These are phyloP conservation scores for Erythrocercus mccallii DNA, from an alignment of 2,113 vertebrate genomes.

Conservation along the genomic window DNA sequence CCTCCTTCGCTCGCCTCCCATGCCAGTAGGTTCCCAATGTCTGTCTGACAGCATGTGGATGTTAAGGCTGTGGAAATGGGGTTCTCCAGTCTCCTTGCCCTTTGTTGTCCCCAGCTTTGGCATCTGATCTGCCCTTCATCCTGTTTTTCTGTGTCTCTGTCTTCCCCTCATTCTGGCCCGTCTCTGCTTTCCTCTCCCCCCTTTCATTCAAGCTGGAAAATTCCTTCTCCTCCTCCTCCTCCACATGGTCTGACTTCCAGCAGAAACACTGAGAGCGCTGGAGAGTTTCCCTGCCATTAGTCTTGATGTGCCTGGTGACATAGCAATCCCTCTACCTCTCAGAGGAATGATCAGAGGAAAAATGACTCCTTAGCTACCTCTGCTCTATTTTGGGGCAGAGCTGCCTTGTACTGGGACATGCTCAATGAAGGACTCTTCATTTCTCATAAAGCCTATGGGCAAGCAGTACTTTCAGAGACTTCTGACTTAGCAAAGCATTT, in stretches of 20 bases:
- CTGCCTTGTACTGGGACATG: not conserved
- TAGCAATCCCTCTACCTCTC: not conserved
- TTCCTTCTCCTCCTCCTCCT: conserved; percentile 51
- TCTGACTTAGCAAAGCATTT: not conserved
- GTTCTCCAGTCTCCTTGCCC: not conserved
- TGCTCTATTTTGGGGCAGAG: not conserved
- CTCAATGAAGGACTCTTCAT: not conserved
- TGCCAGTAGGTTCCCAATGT: not conserved
- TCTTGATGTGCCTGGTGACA: conserved; percentile 15
- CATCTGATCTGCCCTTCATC: conserved; percentile 6
- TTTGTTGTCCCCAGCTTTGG: not conserved
- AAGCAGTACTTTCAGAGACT: not conserved
- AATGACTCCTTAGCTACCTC: not conserved
- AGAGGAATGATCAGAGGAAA: not conserved
- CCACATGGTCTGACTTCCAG: conserved; percentile 35
- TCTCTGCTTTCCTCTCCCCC: conserved; percentile 16
- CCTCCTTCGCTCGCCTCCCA: fast-evolving
- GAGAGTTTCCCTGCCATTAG: conserved; percentile 14
- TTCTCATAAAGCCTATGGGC: not conserved
- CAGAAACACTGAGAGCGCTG: not conserved
- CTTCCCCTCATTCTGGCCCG: not conserved
- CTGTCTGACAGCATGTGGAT: not conserved
- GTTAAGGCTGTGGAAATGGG: not conserved
- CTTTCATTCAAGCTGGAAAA: conserved; percentile 27
- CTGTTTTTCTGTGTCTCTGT: not conserved